A percentile compares a stretch with the other conserved stretches of the same genome.
phyloP scores from a whole-genome alignment of 2,888 invertebrate genomes.

The Diogma glabrata region DNA sequence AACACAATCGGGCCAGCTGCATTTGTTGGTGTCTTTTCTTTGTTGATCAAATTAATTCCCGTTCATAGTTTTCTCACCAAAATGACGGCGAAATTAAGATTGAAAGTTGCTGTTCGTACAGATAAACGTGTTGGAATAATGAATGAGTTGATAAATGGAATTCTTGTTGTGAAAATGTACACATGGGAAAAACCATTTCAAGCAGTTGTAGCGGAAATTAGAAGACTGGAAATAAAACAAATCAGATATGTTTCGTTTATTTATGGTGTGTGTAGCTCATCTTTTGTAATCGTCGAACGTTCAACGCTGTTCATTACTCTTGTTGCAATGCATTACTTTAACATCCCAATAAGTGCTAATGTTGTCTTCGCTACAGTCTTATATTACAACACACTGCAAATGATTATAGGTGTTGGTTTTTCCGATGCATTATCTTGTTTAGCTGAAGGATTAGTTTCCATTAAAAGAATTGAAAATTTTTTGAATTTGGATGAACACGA shows the following conservation, averaged over 20 bases:
- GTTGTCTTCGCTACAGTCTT: too few species aligned
- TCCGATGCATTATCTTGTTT: too few species aligned
- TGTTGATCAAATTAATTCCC: constrained; percentile 55
- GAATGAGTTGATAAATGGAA: constrained; percentile 60
- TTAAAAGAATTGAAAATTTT: constrained; percentile 47
- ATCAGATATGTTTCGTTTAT: constrained; percentile 51
- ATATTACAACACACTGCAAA: too few species aligned
- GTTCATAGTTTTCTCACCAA: constrained; percentile 51
- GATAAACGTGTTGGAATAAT: constrained; percentile 65
- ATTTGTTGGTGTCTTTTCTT: constrained; percentile 53
- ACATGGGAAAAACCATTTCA: constrained; percentile 83
- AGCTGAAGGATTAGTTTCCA: constrained; percentile 66
- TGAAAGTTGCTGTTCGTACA: constrained; percentile 45
- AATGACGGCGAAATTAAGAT: constrained; percentile 31
- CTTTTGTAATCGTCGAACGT: too few species aligned
- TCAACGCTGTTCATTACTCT: constrained; percentile 68
- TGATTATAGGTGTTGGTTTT: constrained; percentile 7
- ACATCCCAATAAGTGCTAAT: too few species aligned
- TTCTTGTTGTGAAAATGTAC: constrained; percentile 85
- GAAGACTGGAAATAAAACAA: constrained; percentile 49
- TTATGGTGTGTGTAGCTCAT: constrained; percentile 56
- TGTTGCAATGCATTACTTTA: constrained; percentile 60
- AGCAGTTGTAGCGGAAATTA: constrained; percentile 53
- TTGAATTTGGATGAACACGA: too few species aligned
- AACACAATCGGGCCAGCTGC: constrained; percentile 58